A percentile compares a stretch with the other conserved stretches of the same genome.
phyloP scores from a whole-genome alignment of 2,113 vertebrate genomes.

The Pteronura brasiliensis region DNA sequence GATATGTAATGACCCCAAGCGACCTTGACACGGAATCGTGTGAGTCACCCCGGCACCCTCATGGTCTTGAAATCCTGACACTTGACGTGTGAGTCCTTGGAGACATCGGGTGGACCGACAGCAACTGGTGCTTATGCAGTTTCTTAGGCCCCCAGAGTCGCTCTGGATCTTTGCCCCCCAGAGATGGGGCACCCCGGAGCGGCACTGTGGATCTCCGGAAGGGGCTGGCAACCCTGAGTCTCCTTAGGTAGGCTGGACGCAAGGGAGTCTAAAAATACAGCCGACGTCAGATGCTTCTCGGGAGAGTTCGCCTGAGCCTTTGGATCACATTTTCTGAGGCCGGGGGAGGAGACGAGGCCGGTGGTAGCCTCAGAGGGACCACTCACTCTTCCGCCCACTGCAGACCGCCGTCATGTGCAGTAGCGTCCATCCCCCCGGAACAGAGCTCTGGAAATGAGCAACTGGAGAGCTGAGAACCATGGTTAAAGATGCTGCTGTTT shows the following conservation, averaged over 20 bases:
- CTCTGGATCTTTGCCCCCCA: not conserved
- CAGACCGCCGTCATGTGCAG: not conserved
- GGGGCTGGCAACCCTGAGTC: not conserved
- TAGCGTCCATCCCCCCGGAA: not conserved
- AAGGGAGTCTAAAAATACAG: not conserved
- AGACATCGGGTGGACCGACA: no score
- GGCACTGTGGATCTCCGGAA: not conserved
- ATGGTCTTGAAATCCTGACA: not conserved
- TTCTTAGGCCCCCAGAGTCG: not conserved
- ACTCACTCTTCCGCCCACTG: accelerated
- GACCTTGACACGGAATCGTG: not conserved
- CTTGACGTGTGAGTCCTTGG: not conserved
- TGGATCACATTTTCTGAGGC: not conserved
- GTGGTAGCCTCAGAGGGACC: not conserved
- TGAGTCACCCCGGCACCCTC: not conserved
- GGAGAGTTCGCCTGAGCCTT: not conserved
- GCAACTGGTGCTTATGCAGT: accelerated
- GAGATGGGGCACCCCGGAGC: not conserved
- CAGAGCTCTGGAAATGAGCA: not conserved
- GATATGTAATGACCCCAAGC: not conserved
- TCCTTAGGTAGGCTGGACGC: not conserved
- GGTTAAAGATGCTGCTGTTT: no score
- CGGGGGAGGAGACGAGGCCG: not conserved
- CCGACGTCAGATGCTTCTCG: not conserved
- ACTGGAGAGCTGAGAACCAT: not conserved